Percentiles rank a stretch among this genome's conserved stretches.
Evolutionary conservation across 2,888 invertebrate species (phyloP).

Genomic region (Lathronympha strigana): DNA sequence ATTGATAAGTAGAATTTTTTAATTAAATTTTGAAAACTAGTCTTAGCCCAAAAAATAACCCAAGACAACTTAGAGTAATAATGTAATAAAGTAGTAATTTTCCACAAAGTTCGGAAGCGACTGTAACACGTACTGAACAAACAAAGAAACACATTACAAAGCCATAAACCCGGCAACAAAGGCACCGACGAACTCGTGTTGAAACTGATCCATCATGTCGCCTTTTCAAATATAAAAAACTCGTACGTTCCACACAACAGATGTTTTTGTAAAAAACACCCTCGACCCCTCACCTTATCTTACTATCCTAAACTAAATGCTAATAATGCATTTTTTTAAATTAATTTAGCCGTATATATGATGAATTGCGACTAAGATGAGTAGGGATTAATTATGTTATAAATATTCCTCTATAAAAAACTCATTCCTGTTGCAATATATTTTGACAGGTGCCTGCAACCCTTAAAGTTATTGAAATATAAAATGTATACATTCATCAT

Average conservation of each 20-base stretch:
- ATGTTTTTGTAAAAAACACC: conserved; percentile 80
- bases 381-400: conserved; percentile 33
- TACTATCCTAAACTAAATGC: conserved; percentile 76
- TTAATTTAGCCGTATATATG: conserved; percentile 30
- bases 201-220: conserved; percentile 85
- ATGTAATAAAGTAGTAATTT: conserved; percentile 51
- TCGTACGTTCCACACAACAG: conserved; percentile 79
- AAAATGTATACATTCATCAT: conserved; percentile 20
- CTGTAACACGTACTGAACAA: conserved; percentile 79
- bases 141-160: conserved; percentile 83
- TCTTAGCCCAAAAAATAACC: conserved; percentile 5
- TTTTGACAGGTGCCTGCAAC: conserved; percentile 30
- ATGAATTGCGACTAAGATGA: conserved; percentile 30
- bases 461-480: conserved; percentile 9
- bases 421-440: conserved; percentile 20
- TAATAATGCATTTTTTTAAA: conserved; percentile 67
- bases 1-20: too few species aligned
- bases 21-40: neutral
- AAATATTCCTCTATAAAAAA: conserved; percentile 27
- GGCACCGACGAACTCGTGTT: conserved; percentile 81
- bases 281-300: conserved; percentile 69
- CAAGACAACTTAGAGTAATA: conserved; percentile 42
- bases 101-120: conserved; percentile 67
- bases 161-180: conserved; percentile 81
- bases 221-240: conserved; percentile 82